Base-by-base conservation (phyloP, 1,140 invertebrate species). In the Nasonia longicornis region DNA sequence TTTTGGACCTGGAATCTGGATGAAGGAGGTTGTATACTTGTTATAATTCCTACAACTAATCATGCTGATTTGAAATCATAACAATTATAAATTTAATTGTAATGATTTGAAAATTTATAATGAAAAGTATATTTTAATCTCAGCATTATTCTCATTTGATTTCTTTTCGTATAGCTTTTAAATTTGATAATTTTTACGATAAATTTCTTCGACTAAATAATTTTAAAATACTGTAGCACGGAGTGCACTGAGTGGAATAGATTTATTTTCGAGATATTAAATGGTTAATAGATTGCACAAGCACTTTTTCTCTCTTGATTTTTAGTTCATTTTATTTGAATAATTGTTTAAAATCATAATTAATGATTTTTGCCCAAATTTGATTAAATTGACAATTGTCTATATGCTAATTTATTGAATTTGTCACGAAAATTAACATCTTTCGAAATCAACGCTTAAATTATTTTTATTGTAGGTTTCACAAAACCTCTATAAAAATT, bases 1-100 rank as follows among this genome's bases (percentile, higher is more conserved):
- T 42, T 96, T 98, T 88, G 98, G 98, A 10, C 93, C 96, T 31
- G 91, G 91, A 81, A 92, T 99, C 83, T 99, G 98, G 98, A 92
- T 94, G 84, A 93, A 92, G 80, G 93, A 94, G 93, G 96, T 98
- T 94, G 90, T 90, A 90, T 87, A 82, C 82, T 81, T 86, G 89
- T 84, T 85, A 3, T 85, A 70, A 87, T 86, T 70, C 7, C 42
- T 88, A 85, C 89, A 87, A 88, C 88, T 88, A 84, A 87, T 69
- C 83, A 78, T 66, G 71, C 22, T 79, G 26, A 14, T 67, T 42
- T 71, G 0, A 42, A 67, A 31, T 67, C 31, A 42, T 77, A 29
- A 0, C 42, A 74, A 48, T 31, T 26, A 77, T 73, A 67, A 22
- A 45, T 63, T 67, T 63, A 11, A 79, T 16, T 70, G 11, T 26